phyloP scores from a whole-genome alignment of 2,113 vertebrate species.

The Corvus hawaiiensis region DNA sequence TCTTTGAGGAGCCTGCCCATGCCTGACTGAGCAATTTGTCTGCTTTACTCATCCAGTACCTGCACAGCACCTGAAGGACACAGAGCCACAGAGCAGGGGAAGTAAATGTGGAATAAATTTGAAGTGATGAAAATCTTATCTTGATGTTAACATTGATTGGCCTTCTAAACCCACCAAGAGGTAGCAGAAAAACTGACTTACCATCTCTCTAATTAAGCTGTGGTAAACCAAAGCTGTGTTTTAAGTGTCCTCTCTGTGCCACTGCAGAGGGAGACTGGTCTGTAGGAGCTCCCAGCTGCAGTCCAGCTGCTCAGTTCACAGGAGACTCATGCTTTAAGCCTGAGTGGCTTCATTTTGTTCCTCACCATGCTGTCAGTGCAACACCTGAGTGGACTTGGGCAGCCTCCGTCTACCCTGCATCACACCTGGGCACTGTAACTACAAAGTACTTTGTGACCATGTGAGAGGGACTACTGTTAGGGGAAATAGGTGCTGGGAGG shows the following conservation, averaged over 20 bases:
- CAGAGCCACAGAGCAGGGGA: background rate
- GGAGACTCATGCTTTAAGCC: background rate
- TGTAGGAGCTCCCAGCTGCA: background rate
- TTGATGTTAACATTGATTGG: background rate
- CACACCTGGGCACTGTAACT: background rate
- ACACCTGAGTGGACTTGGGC: background rate
- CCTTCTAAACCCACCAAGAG: background rate
- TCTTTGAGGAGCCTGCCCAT: background rate
- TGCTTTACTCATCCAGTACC: background rate
- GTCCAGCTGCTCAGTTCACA: background rate
- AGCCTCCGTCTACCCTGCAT: background rate
- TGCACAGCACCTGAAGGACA: background rate
- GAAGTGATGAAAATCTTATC: background rate
- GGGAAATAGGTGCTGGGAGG: background rate
- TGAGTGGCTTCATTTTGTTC: background rate
- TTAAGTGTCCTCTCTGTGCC: background rate
- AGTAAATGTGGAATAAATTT: background rate
- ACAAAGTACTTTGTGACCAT: background rate
- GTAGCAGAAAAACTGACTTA: background rate
- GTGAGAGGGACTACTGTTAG: background rate
- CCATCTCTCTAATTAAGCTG: rapidly evolving
- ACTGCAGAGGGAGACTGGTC: background rate
- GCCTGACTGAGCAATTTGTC: background rate
- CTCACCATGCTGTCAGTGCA: background rate
- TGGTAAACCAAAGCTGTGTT: background rate